Evolutionary conservation across 2,113 vertebrate genomes (phyloP).

Genomic region (Podarcis muralis): DNA sequence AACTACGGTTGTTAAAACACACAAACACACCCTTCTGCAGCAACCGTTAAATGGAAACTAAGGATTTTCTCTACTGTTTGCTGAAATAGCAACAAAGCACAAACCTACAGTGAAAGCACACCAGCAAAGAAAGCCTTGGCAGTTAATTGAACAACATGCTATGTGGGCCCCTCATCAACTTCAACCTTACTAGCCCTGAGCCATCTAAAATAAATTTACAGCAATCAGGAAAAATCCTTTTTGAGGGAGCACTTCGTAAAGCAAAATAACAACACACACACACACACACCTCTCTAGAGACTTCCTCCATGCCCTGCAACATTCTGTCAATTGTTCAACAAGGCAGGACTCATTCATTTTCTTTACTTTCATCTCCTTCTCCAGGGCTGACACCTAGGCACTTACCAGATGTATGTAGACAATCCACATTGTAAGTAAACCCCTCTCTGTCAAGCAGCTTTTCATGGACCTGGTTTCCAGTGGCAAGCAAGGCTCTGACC

Average conservation of each 20-base stretch:
- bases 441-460: conserved; percentile 22
- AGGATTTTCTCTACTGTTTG: not conserved
- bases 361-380: conserved; percentile 51
- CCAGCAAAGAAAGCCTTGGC: conserved; percentile 34
- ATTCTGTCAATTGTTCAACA: conserved; percentile 11
- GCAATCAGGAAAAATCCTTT: conserved; percentile 33
- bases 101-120: conserved; percentile 32
- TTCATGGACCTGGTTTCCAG: conserved; percentile 42
- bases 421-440: conserved; percentile 30
- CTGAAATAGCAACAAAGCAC: conserved; percentile 1
- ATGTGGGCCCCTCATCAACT: conserved; percentile 34
- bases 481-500: conserved; percentile 42
- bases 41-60: not conserved
- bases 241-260: conserved; percentile 24
- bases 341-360: conserved; percentile 35
- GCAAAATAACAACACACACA: not conserved
- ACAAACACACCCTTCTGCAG: not conserved
- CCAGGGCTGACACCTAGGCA: conserved; percentile 20
- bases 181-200: conserved; percentile 23
- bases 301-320: conserved; percentile 36
- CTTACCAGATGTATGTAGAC: conserved; percentile 30
- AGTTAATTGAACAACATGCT: conserved; percentile 3
- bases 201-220: conserved; percentile 26
- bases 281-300: not conserved
- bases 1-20: not conserved